These are phyloP conservation scores for Microchrysa polita DNA, from an alignment of 2,888 invertebrate species.

Conservation along the genomic window DNA sequence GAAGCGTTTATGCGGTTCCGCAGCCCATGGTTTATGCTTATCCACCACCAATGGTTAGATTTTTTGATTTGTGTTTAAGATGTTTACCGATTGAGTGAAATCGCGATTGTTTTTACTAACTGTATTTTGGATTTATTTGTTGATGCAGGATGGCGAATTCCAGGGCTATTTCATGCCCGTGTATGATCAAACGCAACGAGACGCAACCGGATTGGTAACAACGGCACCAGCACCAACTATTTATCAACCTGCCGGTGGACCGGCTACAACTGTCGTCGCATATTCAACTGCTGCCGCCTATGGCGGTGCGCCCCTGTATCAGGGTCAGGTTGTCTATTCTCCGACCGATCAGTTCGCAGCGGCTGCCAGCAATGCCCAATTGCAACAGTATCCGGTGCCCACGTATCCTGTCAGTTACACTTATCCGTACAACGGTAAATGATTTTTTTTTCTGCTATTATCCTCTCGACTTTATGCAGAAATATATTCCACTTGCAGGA, in stretches of 20 bases:
- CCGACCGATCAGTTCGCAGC: slow-evolving; percentile 59
- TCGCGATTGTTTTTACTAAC: slow-evolving; percentile 30
- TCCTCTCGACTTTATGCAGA: neutral
- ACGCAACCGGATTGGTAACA: slow-evolving; percentile 57
- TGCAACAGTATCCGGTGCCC: slow-evolving; percentile 63
- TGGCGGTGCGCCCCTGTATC: slow-evolving; percentile 61
- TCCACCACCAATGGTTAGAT: slow-evolving; percentile 59
- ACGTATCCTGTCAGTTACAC: slow-evolving; percentile 64
- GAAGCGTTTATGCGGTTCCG: slow-evolving; percentile 64
- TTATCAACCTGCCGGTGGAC: slow-evolving; percentile 57
- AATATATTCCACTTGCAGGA: slow-evolving; percentile 51
- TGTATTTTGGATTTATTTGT: slow-evolving; percentile 18
- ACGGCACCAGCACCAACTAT: slow-evolving; percentile 60
- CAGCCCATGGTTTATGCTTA: slow-evolving; percentile 64
- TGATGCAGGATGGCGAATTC: slow-evolving; percentile 59
- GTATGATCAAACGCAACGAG: slow-evolving; percentile 61
- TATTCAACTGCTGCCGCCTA: slow-evolving; percentile 59
- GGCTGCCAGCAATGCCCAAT: slow-evolving; percentile 56
- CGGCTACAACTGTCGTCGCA: slow-evolving; percentile 60
- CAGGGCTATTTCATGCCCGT: slow-evolving; percentile 64
- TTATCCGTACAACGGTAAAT: slow-evolving; percentile 62
- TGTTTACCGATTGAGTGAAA: neutral
- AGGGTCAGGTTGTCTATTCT: slow-evolving; percentile 63
- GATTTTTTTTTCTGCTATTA: slow-evolving; percentile 1
- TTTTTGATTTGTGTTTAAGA: slow-evolving; percentile 15